Base-by-base conservation (phyloP, 2,113 vertebrate genomes). In the Barnardius zonarius region DNA sequence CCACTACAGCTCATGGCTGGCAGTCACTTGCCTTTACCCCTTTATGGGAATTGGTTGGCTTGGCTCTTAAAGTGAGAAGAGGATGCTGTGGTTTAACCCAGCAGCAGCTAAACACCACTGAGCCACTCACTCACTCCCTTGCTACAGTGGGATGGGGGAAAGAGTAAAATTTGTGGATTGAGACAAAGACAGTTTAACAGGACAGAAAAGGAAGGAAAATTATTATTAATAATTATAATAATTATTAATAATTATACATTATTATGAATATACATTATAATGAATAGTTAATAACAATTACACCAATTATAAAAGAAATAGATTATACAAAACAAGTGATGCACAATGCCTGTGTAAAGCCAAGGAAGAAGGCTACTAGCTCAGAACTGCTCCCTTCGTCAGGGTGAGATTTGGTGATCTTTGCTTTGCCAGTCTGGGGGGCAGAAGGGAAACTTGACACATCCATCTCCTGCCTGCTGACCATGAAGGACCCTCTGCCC, bases 331-430 rank as follows among this genome's bases (percentile, higher is more conserved):
- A 62, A 6, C 68, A 23, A 80, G n/a, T 25, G 46, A 3, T 19
- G 37, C 43, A 35, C 49, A 37, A 7, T 0, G 0, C 22, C 39
- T 15, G 5, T 9, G 49, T 39, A 35, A 35, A 57, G 35, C 35
- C 69, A 61, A 6, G 17, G 35, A 43, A 12, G 57, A 23, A 43
- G 14, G 19, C 39, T 20, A 20, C 48, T 41, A 55, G 63, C 28
- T 68, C n/a, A 44, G 72, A 88, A 23, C 62, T 52, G 54, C 49
- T 66, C 33, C 7, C 4, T 59, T 13, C 10, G 5, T 2, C 46
- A 2, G 5, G 55, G 46, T 0, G 3, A 51, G 46, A 18, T n/a
- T 39, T 3, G 12, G 7, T 4, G 2, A 3, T 3, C 30, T 41
- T 4, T 5, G 33, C 46, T n/a, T 39, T 18, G 63, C 19, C 2